Percentiles rank a stretch among this genome's conserved stretches.
phyloP scores from a whole-genome alignment of 2,113 vertebrate species.

The Cyprichromis sp. region DNA sequence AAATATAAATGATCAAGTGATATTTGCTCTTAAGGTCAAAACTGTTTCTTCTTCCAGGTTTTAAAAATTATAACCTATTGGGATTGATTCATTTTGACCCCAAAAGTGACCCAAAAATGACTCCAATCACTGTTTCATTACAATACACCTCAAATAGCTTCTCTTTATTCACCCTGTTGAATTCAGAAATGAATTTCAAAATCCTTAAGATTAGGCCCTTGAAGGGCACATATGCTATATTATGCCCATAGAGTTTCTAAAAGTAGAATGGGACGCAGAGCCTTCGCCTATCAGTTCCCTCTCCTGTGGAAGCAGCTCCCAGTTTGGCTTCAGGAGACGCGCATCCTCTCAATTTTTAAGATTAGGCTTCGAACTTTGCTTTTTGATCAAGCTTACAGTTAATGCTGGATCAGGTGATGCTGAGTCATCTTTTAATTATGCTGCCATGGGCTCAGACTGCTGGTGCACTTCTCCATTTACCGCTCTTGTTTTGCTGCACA shows the following conservation, averaged over 20 bases:
- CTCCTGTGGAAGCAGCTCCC: background rate
- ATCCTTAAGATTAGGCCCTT: background rate
- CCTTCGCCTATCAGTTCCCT: background rate
- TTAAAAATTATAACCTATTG: background rate
- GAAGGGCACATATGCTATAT: background rate
- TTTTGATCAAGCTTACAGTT: background rate
- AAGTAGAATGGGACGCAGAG: background rate
- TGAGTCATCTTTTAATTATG: background rate
- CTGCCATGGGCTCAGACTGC: background rate
- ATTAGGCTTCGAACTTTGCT: background rate
- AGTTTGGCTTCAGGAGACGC: background rate
- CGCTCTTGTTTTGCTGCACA: background rate
- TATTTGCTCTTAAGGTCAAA: background rate
- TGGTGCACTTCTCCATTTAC: background rate
- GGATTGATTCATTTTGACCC: background rate
- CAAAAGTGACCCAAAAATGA: background rate
- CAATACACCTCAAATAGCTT: background rate
- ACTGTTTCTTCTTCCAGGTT: background rate
- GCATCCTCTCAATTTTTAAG: background rate
- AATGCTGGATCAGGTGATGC: background rate
- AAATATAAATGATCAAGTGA: background rate
- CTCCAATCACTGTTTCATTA: background rate
- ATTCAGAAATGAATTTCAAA: background rate
- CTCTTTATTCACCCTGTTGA: background rate
- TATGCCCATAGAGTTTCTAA: background rate